Evolutionary conservation across 1,140 invertebrate genomes (phyloP), one percentile per base, ranked within the genome.

Genomic region (Bilobella aurantiaca): DNA sequence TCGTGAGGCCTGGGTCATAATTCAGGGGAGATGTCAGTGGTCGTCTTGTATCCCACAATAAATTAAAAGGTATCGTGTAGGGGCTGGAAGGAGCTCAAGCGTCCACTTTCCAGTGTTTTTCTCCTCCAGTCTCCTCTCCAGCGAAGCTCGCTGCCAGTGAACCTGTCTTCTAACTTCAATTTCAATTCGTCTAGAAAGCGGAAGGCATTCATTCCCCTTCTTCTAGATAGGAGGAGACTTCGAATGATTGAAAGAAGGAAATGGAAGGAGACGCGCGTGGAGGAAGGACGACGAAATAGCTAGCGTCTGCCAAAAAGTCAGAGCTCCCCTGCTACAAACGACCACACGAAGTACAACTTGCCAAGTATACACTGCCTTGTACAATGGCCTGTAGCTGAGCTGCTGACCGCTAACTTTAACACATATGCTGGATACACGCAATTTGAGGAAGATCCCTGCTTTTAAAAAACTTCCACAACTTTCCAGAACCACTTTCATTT

Each of bases 21-120:
- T 53, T 53, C 49, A 53, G 49, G 23, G 49, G 12, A 53, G 23
- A 53, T 53, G 49, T 53, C 49, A 53, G 49, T 23, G 49, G 25
- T 23, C 49, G 14, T 53, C 25, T 53, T 53, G 25, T 12, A 53
- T 53, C 25, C 49, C 25, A 12, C 49, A 53, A 53, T 53, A 53
- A 53, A 53, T 53, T 53, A 53, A 53, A 53, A 53, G 21, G 34
- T 12, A 8, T 8, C 34, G 34, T 8, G 34, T 42, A 18, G 34
- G 18, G 8, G 34, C 18, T n/a, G n/a, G 34, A 18, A 12, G 34
- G 18, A 42, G 8, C 34, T 42, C 8, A 8, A 18, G 34, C 34
- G 34, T 42, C 34, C 18, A 12, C 34, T 18, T 42, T 12, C 21
- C 8, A 5, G 14, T 8, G 21, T 23, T 53, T 53, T 53, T 53